Percentiles rank a stretch among this genome's conserved stretches.
Conservation (phyloP, 2,797 vertebrate genomes). For the Melanotaenia maccullochi region DNA sequence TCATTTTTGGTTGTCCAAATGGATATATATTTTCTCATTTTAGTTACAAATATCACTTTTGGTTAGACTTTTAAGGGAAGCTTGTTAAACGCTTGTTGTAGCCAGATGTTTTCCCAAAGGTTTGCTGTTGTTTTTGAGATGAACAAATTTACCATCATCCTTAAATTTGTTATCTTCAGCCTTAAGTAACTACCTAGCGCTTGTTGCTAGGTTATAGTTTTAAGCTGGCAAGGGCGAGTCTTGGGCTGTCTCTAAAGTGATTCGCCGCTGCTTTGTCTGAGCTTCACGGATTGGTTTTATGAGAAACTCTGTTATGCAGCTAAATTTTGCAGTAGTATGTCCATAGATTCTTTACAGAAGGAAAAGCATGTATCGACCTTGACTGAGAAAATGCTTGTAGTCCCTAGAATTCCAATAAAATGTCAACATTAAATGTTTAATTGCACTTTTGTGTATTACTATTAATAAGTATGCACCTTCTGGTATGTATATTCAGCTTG, state of each 20-base stretch:
- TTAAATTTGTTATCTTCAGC: constrained; percentile 73
- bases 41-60: constrained; percentile 1
- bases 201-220: constrained; percentile 84
- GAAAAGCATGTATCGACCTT: not conserved
- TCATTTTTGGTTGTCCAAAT: not conserved
- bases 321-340: constrained; percentile 19
- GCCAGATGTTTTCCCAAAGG: constrained; percentile 47
- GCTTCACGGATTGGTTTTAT: constrained; percentile 25
- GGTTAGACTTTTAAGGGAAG: constrained; percentile 26
- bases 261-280: constrained; percentile 52
- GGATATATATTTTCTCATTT: constrained; percentile 16
- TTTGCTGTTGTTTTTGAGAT: constrained; percentile 40
- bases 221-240: constrained; percentile 70
- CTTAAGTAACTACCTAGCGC: constrained; percentile 70
- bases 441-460: not conserved
- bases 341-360: constrained; percentile 11
- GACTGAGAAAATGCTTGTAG: not conserved
- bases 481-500: constrained; percentile 26
- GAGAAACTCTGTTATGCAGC: constrained; percentile 4
- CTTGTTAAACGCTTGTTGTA: constrained; percentile 33
- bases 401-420: not conserved
- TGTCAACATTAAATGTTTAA: not conserved
- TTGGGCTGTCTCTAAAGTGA: constrained; percentile 63
- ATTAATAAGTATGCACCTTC: not conserved
- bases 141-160: constrained; percentile 58